Conservation (phyloP, 2,113 vertebrate species). For the Ophthalmolycus amberensis region DNA sequence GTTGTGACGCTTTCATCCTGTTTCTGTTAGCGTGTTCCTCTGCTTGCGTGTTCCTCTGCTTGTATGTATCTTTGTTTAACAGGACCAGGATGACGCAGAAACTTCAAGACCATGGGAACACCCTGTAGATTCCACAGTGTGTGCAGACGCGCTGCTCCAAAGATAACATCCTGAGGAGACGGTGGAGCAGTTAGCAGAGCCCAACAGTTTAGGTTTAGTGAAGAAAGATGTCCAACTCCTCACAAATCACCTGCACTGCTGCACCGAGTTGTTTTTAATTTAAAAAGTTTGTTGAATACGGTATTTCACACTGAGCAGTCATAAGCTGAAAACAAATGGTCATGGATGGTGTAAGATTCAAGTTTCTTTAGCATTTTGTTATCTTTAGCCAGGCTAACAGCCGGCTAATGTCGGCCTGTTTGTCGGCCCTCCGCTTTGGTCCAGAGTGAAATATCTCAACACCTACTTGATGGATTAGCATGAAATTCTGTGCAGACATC, state of each 20-base stretch:
- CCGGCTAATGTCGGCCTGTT: not conserved
- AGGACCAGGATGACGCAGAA: conserved; percentile 26
- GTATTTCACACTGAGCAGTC: not conserved
- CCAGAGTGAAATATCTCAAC: not conserved
- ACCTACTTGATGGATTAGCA: not conserved
- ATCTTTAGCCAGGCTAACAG: not conserved
- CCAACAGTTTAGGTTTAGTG: not conserved
- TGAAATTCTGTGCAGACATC: not conserved
- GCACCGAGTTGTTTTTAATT: not conserved
- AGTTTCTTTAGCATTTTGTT: not conserved
- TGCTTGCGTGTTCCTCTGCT: conserved; percentile 36
- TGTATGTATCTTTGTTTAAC: conserved; percentile 36
- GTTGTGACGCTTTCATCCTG: conserved; percentile 57
- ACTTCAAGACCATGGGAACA: conserved; percentile 44
- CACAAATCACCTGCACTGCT: not conserved
- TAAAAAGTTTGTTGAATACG: not conserved
- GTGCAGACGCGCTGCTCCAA: conserved; percentile 3
- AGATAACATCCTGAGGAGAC: conserved; percentile 44
- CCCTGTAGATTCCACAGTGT: conserved; percentile 30
- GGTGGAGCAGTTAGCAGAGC: not conserved
- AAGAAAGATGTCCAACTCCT: not conserved
- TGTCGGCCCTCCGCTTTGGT: not conserved
- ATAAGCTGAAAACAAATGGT: not conserved
- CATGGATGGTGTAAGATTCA: not conserved
- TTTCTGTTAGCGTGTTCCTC: conserved; percentile 59